Evolutionary conservation across 2,113 vertebrate genomes (phyloP), one percentile per base, ranked within the genome.

Genomic region (Tretioscincus oriximinensis): DNA sequence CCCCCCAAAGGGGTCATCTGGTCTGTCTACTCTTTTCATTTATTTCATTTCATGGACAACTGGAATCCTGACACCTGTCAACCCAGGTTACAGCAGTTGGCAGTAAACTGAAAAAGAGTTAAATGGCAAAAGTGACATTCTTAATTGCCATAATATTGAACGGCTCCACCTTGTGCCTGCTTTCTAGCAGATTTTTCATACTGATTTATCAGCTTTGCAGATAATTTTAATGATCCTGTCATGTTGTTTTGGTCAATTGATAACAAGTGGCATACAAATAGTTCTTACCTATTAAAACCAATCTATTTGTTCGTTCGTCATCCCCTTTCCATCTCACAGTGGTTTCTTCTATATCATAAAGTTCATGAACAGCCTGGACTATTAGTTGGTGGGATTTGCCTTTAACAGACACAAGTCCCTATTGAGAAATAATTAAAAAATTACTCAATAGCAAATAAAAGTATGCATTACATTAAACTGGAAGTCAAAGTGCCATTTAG

Each of bases 301-400:
- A 90, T 31, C 96, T 92, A 89, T 97, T 99, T 85, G 93, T 93
- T 90, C 96, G 94, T 28, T 93, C 93, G 72, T 93, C 90, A 2
- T 94, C 93, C 20, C 93, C 90, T 61, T 88, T 91, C 98, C 98
- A 99, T 21, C 79, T 90, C 88, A 98, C 94, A 2, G 94, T 89
- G n/a, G 96, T 98, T 85, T 99, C 97, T 90, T 98, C 97, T 80
- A 99, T 92, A 83, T 99, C 98, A 68, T 99, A 99, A 10, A 99
- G 95, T 83, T 99, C 97, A 68, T 99, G 96, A 78, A 99, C 97
- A 83, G 96, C 97, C 93, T 99, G 98, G 84, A 99, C 92, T 93
- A 99, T 97, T 84, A 98, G 94, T 85, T 97, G 97, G 75, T 97
- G 95, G 84, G 90, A 84, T 92, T 97, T 98, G 81, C 95, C 96